These are phyloP conservation scores for Caenorhabditis latens DNA, from an alignment of 1,140 invertebrate species.

Conservation along the genomic window DNA sequence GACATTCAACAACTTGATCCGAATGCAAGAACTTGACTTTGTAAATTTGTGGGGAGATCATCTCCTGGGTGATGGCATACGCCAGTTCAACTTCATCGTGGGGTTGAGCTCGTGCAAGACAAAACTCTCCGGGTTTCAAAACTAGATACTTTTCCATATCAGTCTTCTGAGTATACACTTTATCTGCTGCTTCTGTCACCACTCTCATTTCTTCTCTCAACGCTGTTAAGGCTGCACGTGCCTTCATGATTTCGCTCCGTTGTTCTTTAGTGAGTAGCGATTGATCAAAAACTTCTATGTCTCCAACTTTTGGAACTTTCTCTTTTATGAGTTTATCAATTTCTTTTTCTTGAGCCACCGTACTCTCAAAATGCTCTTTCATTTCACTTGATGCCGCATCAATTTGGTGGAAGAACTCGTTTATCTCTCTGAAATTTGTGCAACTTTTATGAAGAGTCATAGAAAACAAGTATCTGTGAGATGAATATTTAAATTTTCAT, in stretches of 20 bases:
- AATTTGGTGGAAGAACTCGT: conserved; percentile 14
- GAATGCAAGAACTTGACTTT: background rate
- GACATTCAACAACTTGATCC: background rate
- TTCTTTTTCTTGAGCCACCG: background rate
- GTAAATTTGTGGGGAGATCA: background rate
- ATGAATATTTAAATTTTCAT: no score
- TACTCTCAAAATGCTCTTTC: background rate
- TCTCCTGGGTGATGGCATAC: background rate
- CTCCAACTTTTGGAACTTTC: conserved; percentile 2
- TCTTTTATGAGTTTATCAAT: background rate
- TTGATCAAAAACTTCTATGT: background rate
- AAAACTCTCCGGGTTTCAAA: background rate
- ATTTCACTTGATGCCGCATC: background rate
- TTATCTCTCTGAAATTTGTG: background rate
- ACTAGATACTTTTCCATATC: background rate
- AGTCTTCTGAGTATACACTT: background rate
- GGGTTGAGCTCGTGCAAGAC: background rate
- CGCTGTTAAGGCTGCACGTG: background rate
- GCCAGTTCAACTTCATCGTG: background rate
- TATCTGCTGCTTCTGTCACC: background rate
- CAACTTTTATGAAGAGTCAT: background rate
- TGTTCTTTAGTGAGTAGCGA: background rate
- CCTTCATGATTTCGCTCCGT: background rate
- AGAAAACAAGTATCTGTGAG: background rate
- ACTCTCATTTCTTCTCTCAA: background rate